Evolutionary conservation across 2,113 vertebrate genomes (phyloP).

Genomic region (Rhinogobius similis): DNA sequence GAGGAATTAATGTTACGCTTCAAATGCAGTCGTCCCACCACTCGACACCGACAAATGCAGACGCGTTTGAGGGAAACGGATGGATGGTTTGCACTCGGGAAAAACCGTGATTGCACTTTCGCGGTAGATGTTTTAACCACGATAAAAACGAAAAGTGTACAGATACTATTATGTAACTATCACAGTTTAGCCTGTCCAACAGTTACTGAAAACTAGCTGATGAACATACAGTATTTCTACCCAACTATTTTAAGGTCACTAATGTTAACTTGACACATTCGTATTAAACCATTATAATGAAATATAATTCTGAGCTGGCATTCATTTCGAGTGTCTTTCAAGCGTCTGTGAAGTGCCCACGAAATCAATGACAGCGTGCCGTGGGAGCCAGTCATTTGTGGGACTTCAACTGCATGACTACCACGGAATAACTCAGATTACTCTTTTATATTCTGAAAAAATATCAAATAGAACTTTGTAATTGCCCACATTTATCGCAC

Average conservation of each 20-base stretch:
- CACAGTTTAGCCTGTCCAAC: too few species aligned
- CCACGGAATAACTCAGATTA: background rate
- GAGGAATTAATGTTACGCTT: conserved; percentile 74
- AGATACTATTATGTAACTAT: too few species aligned
- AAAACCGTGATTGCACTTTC: too few species aligned
- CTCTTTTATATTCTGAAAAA: background rate
- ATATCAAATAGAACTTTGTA: background rate
- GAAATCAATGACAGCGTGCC: background rate
- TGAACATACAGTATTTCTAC: too few species aligned
- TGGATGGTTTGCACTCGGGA: conserved; percentile 16
- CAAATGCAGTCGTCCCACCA: conserved; percentile 45
- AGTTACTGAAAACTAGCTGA: too few species aligned
- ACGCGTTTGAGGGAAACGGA: conserved; percentile 23
- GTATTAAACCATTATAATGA: background rate
- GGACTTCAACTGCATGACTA: background rate
- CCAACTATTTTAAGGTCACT: too few species aligned
- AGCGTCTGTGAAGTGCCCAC: background rate
- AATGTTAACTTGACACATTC: too few species aligned
- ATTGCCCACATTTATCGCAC: background rate
- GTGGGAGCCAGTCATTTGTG: background rate
- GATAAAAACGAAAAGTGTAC: too few species aligned
- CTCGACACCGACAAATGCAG: conserved; percentile 35
- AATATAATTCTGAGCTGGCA: background rate
- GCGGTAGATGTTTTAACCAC: too few species aligned
- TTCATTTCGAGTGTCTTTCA: background rate